Evolutionary conservation across 2,797 vertebrate species (phyloP).

Genomic region (Macroramphosus scolopax): DNA sequence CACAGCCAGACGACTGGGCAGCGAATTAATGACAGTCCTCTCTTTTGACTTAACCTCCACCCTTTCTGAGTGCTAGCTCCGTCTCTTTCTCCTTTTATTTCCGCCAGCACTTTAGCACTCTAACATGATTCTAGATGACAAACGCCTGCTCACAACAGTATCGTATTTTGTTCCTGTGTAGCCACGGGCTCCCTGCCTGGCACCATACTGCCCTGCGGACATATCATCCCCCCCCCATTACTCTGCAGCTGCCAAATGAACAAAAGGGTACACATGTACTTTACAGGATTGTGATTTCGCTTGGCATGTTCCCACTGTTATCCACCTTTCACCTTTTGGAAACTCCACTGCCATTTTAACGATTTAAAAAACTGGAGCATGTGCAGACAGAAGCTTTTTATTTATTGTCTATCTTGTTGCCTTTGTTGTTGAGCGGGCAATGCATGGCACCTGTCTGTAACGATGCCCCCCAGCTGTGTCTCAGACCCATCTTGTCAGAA

Average conservation of each 20-base stretch:
- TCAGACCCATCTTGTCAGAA: slow-evolving; percentile 72
- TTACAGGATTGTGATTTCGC: slow-evolving; percentile 43
- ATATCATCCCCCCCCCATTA: slow-evolving; percentile 23
- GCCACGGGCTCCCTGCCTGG: slow-evolving; percentile 15
- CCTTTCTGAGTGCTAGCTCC: slow-evolving; percentile 19
- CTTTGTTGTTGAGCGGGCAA: slow-evolving; percentile 47
- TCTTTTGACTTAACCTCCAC: no score
- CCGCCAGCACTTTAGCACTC: slow-evolving; percentile 22
- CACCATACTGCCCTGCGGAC: slow-evolving; percentile 26
- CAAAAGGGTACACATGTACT: slow-evolving; percentile 54
- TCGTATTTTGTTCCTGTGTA: slow-evolving; percentile 3
- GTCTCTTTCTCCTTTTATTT: slow-evolving; percentile 14
- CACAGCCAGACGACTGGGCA: no score
- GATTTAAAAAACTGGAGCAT: slow-evolving; percentile 31
- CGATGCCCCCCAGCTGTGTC: slow-evolving; percentile 65
- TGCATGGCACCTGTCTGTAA: slow-evolving; percentile 61
- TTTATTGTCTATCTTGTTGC: slow-evolving; percentile 33
- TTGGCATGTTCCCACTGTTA: slow-evolving; percentile 54
- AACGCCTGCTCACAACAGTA: slow-evolving; percentile 20
- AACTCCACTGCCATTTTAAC: slow-evolving; percentile 33
- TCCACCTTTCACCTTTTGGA: slow-evolving; percentile 54
- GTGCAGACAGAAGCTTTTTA: slow-evolving; percentile 43
- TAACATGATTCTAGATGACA: slow-evolving; percentile 49
- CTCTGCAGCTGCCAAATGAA: slow-evolving; percentile 49
- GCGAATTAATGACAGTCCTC: no score